phyloP scores from a whole-genome alignment of 2,888 invertebrate genomes.

The Micropterix aruncella region DNA sequence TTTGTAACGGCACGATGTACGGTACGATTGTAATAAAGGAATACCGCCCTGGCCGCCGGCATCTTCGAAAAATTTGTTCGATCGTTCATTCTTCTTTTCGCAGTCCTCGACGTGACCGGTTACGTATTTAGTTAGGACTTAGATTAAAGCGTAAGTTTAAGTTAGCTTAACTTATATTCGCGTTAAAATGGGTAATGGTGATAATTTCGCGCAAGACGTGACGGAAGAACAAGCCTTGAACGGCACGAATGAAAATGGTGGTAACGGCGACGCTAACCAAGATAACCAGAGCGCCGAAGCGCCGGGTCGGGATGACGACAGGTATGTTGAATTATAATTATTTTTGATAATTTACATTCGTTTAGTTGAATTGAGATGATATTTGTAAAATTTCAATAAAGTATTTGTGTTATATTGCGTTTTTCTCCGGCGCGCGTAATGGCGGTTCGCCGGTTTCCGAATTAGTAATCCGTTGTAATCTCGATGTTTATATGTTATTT shows the following conservation, averaged over 20 bases:
- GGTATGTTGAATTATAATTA: conserved; percentile 30
- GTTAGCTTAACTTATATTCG: no score
- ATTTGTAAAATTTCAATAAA: not conserved
- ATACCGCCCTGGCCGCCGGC: not conserved
- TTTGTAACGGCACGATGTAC: no score
- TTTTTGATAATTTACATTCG: not conserved
- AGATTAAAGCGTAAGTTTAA: conserved; percentile 28
- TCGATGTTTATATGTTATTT: no score
- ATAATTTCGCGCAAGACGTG: conserved; percentile 67
- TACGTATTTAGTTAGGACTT: conserved; percentile 30
- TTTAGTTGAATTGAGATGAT: no score
- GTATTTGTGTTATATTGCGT: conserved; percentile 1
- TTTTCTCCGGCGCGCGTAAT: conserved; percentile 23
- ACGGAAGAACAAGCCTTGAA: conserved; percentile 52
- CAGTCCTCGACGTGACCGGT: conserved; percentile 38
- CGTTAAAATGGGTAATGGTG: conserved; percentile 67
- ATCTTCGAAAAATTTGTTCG: no score
- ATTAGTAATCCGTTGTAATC: conserved; percentile 9
- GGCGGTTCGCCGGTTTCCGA: conserved; percentile 31
- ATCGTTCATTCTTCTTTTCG: conserved; percentile 30
- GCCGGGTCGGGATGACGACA: conserved; percentile 69
- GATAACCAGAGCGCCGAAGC: conserved; percentile 64
- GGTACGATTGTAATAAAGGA: no score
- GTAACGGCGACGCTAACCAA: conserved; percentile 51
- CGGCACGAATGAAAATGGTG: conserved; percentile 46